Percentiles rank a stretch among this genome's conserved stretches.
phyloP scores from a whole-genome alignment of 2,113 vertebrate genomes.

The Menura novaehollandiae region DNA sequence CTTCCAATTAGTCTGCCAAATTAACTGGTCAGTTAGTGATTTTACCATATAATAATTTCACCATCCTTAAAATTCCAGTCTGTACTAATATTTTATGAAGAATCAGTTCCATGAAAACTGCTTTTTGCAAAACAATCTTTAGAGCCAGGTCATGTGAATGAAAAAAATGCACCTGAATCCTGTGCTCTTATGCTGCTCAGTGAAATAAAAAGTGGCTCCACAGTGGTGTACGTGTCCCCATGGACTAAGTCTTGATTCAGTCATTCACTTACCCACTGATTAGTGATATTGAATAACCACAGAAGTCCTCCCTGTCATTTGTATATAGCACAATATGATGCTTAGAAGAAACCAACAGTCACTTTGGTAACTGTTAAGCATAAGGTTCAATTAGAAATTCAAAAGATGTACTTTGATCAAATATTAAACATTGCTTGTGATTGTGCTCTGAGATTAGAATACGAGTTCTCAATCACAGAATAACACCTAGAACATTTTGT shows the following conservation, averaged over 20 bases:
- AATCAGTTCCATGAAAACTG: background rate
- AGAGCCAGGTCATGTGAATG: background rate
- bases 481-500: background rate
- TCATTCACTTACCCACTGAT: background rate
- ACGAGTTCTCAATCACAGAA: background rate
- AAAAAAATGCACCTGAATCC: background rate
- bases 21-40: background rate
- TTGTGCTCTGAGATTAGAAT: background rate
- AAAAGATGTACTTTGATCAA: background rate
- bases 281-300: background rate
- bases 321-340: background rate
- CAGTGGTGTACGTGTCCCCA: accelerated
- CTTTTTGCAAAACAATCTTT: background rate
- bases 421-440: background rate
- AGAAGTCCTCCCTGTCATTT: background rate
- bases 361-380: background rate
- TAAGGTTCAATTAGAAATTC: background rate
- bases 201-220: background rate
- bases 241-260: background rate
- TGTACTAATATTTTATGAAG: background rate
- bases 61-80: background rate
- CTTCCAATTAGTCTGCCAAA: background rate
- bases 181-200: background rate
- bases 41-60: background rate
- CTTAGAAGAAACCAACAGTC: background rate